phyloP scores from a whole-genome alignment of 2,888 invertebrate species.

The Deroplatys truncata region DNA sequence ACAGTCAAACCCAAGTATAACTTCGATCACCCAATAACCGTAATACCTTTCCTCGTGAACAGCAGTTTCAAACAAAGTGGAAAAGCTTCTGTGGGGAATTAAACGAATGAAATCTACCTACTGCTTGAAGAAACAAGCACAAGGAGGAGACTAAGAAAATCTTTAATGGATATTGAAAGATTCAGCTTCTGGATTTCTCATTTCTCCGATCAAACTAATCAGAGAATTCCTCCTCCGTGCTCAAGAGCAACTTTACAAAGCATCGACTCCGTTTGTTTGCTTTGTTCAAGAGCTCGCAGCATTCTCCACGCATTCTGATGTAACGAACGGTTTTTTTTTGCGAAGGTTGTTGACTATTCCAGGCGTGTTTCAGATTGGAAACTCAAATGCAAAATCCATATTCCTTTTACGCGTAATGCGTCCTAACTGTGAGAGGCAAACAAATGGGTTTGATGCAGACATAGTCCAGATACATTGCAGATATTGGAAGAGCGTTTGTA shows the following conservation, averaged over 20 bases:
- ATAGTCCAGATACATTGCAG: too few species aligned
- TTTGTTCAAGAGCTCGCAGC: neutral
- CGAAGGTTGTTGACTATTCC: neutral
- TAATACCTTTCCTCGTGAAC: too few species aligned
- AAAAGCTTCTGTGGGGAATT: too few species aligned
- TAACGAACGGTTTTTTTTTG: neutral
- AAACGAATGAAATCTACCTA: too few species aligned
- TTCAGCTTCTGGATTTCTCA: neutral
- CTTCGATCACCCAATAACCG: too few species aligned
- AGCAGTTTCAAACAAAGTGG: too few species aligned
- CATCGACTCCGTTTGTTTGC: neutral
- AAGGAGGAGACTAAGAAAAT: neutral
- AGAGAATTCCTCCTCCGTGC: neutral
- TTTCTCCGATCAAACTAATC: neutral
- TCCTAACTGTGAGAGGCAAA: too few species aligned
- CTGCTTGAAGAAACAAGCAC: neutral
- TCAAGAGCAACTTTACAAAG: neutral
- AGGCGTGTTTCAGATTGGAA: neutral
- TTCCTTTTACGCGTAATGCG: neutral
- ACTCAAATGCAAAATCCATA: neutral
- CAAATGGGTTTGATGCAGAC: too few species aligned
- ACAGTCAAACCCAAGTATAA: too few species aligned
- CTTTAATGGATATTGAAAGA: neutral
- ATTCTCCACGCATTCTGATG: neutral
- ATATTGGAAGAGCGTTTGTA: too few species aligned